phyloP scores from a whole-genome alignment of 2,113 vertebrate species.

The Hippocampus zosterae region DNA sequence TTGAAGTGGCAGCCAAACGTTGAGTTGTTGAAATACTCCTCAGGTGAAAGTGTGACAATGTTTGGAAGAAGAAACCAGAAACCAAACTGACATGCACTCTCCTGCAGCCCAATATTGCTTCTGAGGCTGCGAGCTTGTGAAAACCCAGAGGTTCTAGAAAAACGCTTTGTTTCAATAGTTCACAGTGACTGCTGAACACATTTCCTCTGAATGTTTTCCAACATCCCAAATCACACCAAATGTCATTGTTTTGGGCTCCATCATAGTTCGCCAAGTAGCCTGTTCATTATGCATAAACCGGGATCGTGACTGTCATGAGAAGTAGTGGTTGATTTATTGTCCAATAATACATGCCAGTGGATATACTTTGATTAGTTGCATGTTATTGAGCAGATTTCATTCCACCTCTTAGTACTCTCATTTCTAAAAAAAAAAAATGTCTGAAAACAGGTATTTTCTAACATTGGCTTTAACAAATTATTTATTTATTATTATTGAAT shows the following conservation, averaged over 20 bases:
- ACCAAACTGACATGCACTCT: slow-evolving; percentile 36
- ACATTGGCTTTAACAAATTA: not conserved
- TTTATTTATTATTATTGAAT: not conserved
- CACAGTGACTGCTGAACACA: slow-evolving; percentile 28
- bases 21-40: slow-evolving; percentile 47
- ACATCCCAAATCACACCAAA: slow-evolving; percentile 52
- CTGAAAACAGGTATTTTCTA: not conserved
- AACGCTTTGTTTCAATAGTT: slow-evolving; percentile 14
- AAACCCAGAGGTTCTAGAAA: slow-evolving; percentile 18
- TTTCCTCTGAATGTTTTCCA: slow-evolving; percentile 44
- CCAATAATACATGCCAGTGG: not conserved
- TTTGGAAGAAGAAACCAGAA: slow-evolving; percentile 21
- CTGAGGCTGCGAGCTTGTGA: slow-evolving; percentile 15
- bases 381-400: not conserved
- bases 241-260: slow-evolving; percentile 48
- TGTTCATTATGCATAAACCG: slow-evolving; percentile 51
- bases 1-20: slow-evolving; percentile 52
- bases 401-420: not conserved
- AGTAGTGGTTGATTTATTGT: slow-evolving; percentile 20
- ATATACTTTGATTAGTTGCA: not conserved
- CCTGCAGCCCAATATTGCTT: slow-evolving; percentile 30
- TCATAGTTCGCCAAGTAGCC: slow-evolving; percentile 37
- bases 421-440: too few relatives aligned
- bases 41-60: slow-evolving; percentile 43
- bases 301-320: slow-evolving; percentile 32